A percentile compares a stretch with the other conserved stretches of the same genome.
phyloP scores from a whole-genome alignment of 2,797 vertebrate genomes.

The Myripristis jacobus region DNA sequence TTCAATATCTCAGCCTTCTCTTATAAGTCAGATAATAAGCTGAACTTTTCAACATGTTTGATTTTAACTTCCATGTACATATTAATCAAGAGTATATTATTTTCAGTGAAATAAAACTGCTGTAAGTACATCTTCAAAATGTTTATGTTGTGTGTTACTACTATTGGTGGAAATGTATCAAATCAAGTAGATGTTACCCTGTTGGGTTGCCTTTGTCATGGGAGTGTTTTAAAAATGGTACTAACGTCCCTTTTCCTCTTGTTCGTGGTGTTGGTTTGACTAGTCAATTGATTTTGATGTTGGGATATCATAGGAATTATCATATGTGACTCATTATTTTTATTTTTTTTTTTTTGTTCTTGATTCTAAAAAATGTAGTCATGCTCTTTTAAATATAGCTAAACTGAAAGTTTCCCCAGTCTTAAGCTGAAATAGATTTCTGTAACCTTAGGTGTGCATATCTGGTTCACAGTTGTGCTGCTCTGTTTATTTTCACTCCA shows the following conservation, averaged over 20 bases:
- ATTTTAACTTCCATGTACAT: conserved; percentile 61
- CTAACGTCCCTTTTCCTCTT: conserved; percentile 33
- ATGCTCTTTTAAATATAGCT: conserved; percentile 18
- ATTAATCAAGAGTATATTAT: conserved; percentile 57
- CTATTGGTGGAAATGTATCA: conserved; percentile 51
- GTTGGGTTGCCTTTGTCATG: conserved; percentile 45
- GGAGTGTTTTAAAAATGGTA: conserved; percentile 50
- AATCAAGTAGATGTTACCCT: conserved; percentile 33
- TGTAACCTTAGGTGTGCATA: conserved; percentile 11
- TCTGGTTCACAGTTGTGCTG: conserved; percentile 24
- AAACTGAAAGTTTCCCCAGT: conserved; percentile 11
- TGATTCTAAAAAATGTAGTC: conserved; percentile 22
- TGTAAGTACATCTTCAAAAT: conserved; percentile 46
- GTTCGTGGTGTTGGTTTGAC: conserved; percentile 52
- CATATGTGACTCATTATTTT: conserved; percentile 17
- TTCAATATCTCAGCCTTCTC: conserved; percentile 50
- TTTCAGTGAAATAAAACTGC: conserved; percentile 57
- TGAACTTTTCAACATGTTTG: conserved; percentile 30
- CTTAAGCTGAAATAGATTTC: conserved; percentile 19
- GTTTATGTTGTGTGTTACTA: conserved; percentile 49
- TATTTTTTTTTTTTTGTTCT: conserved; percentile 10
- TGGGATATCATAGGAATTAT: conserved; percentile 14
- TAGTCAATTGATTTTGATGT: conserved; percentile 33
- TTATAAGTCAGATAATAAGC: conserved; percentile 52
- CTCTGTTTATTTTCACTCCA: conserved; percentile 28